Evolutionary conservation across 2,113 vertebrate genomes (phyloP).

Genomic region (Hyperopisus bebe): DNA sequence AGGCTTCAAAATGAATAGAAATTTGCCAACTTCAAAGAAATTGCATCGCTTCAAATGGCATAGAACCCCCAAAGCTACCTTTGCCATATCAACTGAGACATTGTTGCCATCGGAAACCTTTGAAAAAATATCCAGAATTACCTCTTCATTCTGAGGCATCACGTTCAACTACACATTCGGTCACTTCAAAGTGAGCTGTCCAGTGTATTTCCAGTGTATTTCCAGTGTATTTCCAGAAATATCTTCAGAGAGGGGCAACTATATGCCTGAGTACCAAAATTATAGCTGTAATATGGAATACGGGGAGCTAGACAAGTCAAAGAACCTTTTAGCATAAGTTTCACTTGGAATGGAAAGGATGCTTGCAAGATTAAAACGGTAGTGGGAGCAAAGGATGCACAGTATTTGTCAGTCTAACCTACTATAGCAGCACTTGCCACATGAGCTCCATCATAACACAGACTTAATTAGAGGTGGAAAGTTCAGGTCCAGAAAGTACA

Average conservation of each 20-base stretch:
- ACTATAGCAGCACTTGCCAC: not conserved
- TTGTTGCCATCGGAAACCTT: not conserved
- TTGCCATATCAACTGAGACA: not conserved
- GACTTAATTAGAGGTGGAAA: no score
- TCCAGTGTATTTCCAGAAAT: not conserved
- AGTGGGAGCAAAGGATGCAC: not conserved
- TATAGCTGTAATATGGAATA: not conserved
- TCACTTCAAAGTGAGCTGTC: not conserved
- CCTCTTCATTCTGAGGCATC: not conserved
- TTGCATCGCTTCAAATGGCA: not conserved
- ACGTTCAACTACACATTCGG: not conserved
- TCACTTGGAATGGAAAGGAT: not conserved
- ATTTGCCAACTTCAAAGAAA: not conserved
- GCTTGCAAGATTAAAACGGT: not conserved
- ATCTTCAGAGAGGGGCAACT: not conserved
- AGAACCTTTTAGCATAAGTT: not conserved
- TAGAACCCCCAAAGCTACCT: not conserved
- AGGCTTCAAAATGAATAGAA: not conserved
- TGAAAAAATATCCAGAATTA: not conserved
- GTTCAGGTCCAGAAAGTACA: not conserved
- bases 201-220: not conserved
- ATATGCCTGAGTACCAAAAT: not conserved
- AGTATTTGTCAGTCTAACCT: not conserved
- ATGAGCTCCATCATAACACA: no score
- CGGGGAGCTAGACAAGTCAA: not conserved